phyloP scores from a whole-genome alignment of 2,888 invertebrate genomes.

The Pollenia amentaria region DNA sequence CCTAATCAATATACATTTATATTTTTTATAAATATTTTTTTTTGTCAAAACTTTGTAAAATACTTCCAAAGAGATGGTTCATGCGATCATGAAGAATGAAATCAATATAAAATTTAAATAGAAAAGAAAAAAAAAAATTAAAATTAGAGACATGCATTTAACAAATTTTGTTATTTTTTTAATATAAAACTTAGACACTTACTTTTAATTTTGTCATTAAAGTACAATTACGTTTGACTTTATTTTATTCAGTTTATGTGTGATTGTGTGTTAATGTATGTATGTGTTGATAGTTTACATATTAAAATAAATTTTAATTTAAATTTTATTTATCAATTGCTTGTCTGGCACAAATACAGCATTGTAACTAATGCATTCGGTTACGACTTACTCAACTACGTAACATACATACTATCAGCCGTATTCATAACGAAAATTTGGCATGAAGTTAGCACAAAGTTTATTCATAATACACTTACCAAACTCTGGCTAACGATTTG shows the following conservation, averaged over 20 bases:
- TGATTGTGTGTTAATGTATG: not conserved
- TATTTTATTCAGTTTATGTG: not conserved
- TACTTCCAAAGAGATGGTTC: not conserved
- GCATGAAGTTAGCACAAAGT: too few species aligned
- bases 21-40: too few species aligned
- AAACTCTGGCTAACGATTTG: too few species aligned
- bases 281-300: not conserved
- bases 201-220: constrained; percentile 55
- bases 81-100: constrained; percentile 1
- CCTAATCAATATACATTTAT: too few species aligned
- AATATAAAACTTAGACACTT: constrained; percentile 30
- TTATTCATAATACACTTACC: too few species aligned
- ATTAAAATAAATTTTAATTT: not conserved
- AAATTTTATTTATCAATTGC: constrained; percentile 28
- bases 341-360: not conserved
- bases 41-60: too few species aligned
- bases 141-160: constrained; percentile 16
- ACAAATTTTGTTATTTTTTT: not conserved
- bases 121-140: not conserved
- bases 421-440: too few species aligned
- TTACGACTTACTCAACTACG: not conserved
- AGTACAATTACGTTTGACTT: constrained; percentile 38
- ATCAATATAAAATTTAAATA: not conserved
- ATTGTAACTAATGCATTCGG: not conserved
- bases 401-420: constrained; percentile 4